Percentiles rank a stretch among this genome's conserved stretches.
phyloP scores from a whole-genome alignment of 1,140 invertebrate genomes.

The Ceratina australensis region DNA sequence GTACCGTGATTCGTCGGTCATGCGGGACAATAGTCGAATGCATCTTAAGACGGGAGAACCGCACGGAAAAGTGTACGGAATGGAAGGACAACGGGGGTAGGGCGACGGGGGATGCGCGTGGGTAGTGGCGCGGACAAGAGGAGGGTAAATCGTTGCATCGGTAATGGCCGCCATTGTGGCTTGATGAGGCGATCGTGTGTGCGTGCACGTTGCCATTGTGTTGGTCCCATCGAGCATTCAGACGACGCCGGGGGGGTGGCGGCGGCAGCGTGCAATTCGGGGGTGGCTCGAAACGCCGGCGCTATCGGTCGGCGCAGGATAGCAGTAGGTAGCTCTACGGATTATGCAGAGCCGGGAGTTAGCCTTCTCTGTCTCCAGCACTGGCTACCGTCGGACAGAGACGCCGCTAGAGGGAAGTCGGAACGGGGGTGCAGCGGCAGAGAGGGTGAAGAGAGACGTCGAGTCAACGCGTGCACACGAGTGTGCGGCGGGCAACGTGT shows the following conservation, averaged over 20 bases:
- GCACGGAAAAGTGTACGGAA: constrained; percentile 9
- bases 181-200: constrained; percentile 53
- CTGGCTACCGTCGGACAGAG: constrained; percentile 20
- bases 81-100: constrained; percentile 17
- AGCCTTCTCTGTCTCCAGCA: not conserved
- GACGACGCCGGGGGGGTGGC: constrained; percentile 5
- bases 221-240: constrained; percentile 49
- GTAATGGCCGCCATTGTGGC: constrained; percentile 71
- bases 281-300: constrained; percentile 61
- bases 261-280: constrained; percentile 56
- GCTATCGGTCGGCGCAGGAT: constrained; percentile 66
- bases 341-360: constrained; percentile 74
- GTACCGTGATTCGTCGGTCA: not conserved
- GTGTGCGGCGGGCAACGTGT: not conserved
- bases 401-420: constrained; percentile 19
- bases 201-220: constrained; percentile 47
- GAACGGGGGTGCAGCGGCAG: not conserved
- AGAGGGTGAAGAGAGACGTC: not conserved
- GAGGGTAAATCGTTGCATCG: constrained; percentile 70
- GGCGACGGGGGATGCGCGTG: not conserved
- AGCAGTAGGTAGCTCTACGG: constrained; percentile 64
- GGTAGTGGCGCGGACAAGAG: constrained; percentile 28
- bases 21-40: constrained; percentile 35
- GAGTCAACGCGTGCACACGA: constrained; percentile 9
- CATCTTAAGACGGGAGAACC: constrained; percentile 39